These are phyloP conservation scores for Pheosia gnoma DNA, from an alignment of 2,888 invertebrate genomes.

Conservation along the genomic window DNA sequence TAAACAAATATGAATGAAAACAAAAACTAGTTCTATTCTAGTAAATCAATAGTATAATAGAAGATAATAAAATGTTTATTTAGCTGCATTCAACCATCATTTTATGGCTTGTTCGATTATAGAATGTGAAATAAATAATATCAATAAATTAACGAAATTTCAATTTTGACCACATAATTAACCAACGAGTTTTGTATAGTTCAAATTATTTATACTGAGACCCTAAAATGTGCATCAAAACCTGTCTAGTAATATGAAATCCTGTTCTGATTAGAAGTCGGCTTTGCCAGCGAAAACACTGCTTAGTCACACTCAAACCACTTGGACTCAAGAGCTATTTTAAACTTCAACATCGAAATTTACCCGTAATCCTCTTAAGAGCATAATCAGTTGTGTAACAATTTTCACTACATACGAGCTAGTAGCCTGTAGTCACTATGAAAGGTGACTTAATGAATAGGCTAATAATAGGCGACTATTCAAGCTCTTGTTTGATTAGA, in stretches of 20 bases:
- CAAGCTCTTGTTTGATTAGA: conserved; percentile 58
- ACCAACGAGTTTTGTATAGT: neutral
- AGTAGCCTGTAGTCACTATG: conserved; percentile 46
- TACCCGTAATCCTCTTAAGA: conserved; percentile 32
- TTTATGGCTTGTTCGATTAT: no score
- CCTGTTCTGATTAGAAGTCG: neutral
- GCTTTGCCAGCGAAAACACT: neutral
- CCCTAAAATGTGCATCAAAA: neutral
- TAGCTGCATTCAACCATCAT: no score
- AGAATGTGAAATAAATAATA: no score
- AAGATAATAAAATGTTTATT: no score
- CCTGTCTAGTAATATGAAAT: neutral
- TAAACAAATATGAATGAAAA: neutral
- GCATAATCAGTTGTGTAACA: conserved; percentile 58
- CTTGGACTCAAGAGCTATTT: conserved; percentile 3
- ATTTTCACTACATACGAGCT: conserved; percentile 57
- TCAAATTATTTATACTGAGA: neutral
- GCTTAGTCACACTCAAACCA: conserved; percentile 7
- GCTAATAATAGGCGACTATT: conserved; percentile 57
- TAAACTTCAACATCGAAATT: conserved; percentile 5
- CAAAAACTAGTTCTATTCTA: no score
- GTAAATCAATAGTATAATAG: no score
- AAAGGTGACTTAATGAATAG: conserved; percentile 51
- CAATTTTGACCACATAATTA: no score
- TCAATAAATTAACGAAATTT: no score